A percentile compares a stretch with the other conserved stretches of the same genome.
Evolutionary conservation across 2,888 invertebrate species (phyloP).

Genomic region (Eupithecia dodoneata): DNA sequence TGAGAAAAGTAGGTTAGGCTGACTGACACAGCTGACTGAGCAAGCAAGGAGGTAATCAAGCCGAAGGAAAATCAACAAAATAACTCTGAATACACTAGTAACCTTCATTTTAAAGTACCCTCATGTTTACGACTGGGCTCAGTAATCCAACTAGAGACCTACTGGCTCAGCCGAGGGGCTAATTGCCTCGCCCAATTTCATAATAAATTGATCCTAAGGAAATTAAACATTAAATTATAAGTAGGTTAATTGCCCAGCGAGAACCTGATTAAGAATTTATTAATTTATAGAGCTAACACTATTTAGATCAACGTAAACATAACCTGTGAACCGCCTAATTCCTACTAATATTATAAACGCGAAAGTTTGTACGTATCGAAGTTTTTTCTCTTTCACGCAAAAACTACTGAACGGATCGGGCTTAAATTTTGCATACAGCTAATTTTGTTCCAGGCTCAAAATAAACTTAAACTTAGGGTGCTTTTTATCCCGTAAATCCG

Average conservation of each 20-base stretch:
- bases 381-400: too few relatives aligned
- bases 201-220: constrained; percentile 7
- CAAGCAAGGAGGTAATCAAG: not conserved
- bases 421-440: too few relatives aligned
- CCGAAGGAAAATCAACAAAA: constrained; percentile 9
- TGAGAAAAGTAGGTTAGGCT: constrained; percentile 29
- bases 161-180: not conserved
- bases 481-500: too few relatives aligned
- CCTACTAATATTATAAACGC: not conserved
- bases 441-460: too few relatives aligned
- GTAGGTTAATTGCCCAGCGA: constrained; percentile 37
- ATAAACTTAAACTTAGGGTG: too few relatives aligned
- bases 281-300: constrained; percentile 43
- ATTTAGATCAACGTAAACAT: constrained; percentile 37
- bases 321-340: constrained; percentile 28
- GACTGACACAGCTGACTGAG: constrained; percentile 5
- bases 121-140: not conserved
- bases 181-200: constrained; percentile 6
- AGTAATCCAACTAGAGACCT: not conserved
- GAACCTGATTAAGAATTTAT: constrained; percentile 18
- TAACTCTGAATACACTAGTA: not conserved
- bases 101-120: not conserved
- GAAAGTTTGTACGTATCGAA: too few relatives aligned
- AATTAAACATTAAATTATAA: constrained; percentile 17
- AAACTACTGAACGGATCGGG: too few relatives aligned